phyloP scores from a whole-genome alignment of 2,797 vertebrate species.

The Alectoris magna region DNA sequence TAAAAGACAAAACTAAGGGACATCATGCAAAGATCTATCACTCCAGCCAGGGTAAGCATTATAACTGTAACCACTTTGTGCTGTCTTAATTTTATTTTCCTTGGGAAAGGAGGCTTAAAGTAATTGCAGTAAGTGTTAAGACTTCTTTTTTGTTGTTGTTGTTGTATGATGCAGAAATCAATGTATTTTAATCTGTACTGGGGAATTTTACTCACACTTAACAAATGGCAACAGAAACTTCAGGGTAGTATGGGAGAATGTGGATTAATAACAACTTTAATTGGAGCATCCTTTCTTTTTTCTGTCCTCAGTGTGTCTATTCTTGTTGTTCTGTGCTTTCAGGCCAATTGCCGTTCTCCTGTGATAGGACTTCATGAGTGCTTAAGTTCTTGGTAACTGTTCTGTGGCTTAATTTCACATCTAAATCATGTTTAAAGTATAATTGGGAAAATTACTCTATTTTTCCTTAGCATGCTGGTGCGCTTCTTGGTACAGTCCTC shows the following conservation, averaged over 20 bases:
- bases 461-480: not conserved
- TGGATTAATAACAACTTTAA: not conserved
- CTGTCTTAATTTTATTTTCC: not conserved
- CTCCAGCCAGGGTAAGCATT: not conserved
- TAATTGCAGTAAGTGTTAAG: constrained; percentile 37
- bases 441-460: not conserved
- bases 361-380: not conserved
- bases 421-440: not conserved
- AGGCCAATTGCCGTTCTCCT: not conserved
- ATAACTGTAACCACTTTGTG: not conserved
- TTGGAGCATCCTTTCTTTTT: not conserved
- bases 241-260: not conserved
- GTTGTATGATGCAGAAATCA: constrained; percentile 7
- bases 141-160: no score
- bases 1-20: not conserved
- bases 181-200: constrained; percentile 34
- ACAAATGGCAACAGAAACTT: not conserved
- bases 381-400: not conserved
- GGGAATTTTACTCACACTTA: not conserved
- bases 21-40: not conserved
- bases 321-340: not conserved
- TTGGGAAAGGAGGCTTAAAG: constrained; percentile 28
- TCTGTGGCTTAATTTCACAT: not conserved
- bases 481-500: not conserved
- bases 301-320: not conserved